phyloP scores from a whole-genome alignment of 2,113 vertebrate species.

The Lutjanus erythropterus region DNA sequence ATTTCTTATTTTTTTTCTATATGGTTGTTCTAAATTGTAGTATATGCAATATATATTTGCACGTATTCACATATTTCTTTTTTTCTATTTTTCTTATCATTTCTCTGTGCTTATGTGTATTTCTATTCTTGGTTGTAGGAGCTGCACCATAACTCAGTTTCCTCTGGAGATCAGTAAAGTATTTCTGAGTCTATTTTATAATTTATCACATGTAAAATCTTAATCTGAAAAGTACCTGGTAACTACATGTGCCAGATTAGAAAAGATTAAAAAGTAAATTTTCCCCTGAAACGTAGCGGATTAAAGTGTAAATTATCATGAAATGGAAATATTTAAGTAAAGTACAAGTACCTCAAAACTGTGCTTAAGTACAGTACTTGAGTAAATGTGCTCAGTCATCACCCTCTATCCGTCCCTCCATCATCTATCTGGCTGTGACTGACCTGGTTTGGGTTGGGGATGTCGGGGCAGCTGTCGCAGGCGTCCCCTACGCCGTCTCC shows the following conservation, averaged over 20 bases:
- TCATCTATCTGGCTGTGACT: slow-evolving; percentile 23
- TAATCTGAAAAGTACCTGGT: not conserved
- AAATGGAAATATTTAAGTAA: not conserved
- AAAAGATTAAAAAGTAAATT: too few relatives aligned
- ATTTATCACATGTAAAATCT: too few relatives aligned
- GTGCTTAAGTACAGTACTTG: not conserved
- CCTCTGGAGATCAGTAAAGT: too few relatives aligned
- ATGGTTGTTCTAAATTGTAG: too few relatives aligned
- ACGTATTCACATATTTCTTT: too few relatives aligned
- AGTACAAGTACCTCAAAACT: not conserved
- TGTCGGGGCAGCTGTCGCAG: slow-evolving; percentile 96
- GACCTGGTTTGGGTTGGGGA: slow-evolving; percentile 98
- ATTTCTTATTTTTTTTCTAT: too few relatives aligned
- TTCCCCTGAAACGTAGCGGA: not conserved
- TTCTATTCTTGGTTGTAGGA: too few relatives aligned
- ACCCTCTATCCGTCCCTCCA: not conserved
- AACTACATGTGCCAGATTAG: not conserved
- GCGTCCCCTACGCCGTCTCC: slow-evolving; percentile 95
- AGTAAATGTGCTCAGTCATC: not conserved
- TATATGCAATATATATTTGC: too few relatives aligned
- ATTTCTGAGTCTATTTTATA: too few relatives aligned
- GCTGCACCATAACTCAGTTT: too few relatives aligned
- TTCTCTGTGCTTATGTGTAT: too few relatives aligned
- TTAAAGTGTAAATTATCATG: not conserved
- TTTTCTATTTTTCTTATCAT: too few relatives aligned